These are phyloP conservation scores for Coenonympha glycerion DNA, from an alignment of 2,888 invertebrate genomes.

Conservation along the genomic window DNA sequence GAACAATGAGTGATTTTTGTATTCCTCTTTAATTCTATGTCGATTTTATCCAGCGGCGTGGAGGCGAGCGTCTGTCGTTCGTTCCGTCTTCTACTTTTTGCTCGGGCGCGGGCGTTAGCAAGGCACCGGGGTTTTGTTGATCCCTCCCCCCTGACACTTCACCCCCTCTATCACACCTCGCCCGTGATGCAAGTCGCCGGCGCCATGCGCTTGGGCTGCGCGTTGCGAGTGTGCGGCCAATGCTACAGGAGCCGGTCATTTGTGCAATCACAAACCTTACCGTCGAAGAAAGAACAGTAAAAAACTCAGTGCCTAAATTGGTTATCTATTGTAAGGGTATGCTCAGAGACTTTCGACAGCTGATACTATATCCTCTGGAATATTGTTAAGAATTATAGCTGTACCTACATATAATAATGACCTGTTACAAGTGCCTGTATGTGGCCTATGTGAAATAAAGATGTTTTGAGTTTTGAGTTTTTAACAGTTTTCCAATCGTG, in stretches of 20 bases:
- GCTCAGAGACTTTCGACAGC: no score
- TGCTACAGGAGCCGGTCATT: conserved; percentile 24
- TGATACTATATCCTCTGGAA: no score
- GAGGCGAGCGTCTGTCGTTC: conserved; percentile 68
- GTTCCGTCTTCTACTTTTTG: conserved; percentile 72
- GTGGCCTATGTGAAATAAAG: no score
- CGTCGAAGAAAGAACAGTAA: no score
- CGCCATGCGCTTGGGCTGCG: no score
- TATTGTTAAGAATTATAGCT: no score
- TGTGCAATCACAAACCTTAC: not conserved
- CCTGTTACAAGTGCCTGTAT: no score
- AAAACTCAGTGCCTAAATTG: no score
- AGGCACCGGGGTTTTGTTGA: conserved; percentile 55
- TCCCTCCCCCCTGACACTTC: conserved; percentile 35
- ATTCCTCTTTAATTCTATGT: conserved; percentile 76
- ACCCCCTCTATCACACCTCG: conserved; percentile 29
- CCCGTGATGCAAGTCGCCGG: conserved; percentile 33
- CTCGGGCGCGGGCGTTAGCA: conserved; percentile 63
- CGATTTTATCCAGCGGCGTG: conserved; percentile 68
- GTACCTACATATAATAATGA: no score
- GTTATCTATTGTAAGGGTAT: no score
- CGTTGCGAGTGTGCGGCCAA: conserved; percentile 41
- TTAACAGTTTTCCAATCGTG: no score
- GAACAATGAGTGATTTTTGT: conserved; percentile 77
- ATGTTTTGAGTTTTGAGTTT: no score